Evolutionary conservation across 2,797 vertebrate genomes (phyloP), one percentile per base, ranked within the genome.

Genomic region (Morus bassanus): DNA sequence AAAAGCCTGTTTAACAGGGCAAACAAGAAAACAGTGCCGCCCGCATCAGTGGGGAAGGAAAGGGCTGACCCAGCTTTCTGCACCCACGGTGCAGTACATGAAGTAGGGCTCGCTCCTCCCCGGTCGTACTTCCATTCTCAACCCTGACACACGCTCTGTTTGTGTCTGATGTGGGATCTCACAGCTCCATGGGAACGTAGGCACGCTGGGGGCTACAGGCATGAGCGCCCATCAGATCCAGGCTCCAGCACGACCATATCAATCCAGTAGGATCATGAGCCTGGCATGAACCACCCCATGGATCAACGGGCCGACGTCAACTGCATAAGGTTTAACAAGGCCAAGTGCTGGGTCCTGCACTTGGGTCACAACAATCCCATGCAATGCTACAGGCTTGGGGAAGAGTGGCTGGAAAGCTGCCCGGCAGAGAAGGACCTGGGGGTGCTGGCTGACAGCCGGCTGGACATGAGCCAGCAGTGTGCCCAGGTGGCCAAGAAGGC

Each of bases 21-120:
- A 28, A 65, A 53, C 77, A 18, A 48, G 86, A 67, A 46, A 30
- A 13, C 48, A 28, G 39, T 28, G 1, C n/a, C 11, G 2, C 17
- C 46, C 11, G 11, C 53, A 33, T 24, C 61, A 6, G 0, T 5
- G 2, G 41, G 54, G 65, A 77, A 19, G 2, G 25, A 65, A 59
- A 10, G 21, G 28, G 24, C 15, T 31, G 79, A 77, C 43, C 65
- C 61, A 57, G 75, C 39, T 85, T 67, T 48, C 53, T 50, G 43
- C 60, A 56, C 30, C 37, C 41, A 45, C 0, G 6, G 10, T 28
- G 74, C 12, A 2, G 0, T 8, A 23, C 17, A 11, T 5, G 54
- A 78, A 81, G 25, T 5, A 39, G 25, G 59, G 24, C 76, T 30
- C 3, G 3, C 28, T 60, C 56, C 60, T 76, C 11, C 33, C n/a